Conservation (phyloP, 2,888 invertebrate species). For the Conomelus anceps region DNA sequence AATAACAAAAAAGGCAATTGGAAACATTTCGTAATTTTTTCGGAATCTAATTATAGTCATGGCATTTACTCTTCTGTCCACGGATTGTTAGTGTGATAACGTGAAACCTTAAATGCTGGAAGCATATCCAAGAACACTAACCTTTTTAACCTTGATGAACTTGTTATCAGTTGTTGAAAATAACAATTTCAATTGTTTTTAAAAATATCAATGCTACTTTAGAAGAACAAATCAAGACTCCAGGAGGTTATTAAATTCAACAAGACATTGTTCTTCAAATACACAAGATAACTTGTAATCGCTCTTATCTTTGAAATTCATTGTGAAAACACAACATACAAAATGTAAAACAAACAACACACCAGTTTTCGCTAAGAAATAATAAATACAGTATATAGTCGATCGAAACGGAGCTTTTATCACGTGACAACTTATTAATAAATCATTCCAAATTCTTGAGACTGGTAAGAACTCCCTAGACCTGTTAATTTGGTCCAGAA, state of each 20-base stretch:
- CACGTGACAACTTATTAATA: background rate
- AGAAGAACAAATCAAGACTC: background rate
- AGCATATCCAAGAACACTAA: background rate
- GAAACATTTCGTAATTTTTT: background rate
- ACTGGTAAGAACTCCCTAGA: conserved; percentile 19
- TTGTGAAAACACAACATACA: background rate
- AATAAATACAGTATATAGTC: background rate
- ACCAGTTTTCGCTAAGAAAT: background rate
- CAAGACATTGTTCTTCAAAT: background rate
- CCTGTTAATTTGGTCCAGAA: conserved; percentile 32
- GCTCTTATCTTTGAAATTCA: background rate
- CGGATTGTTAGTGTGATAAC: background rate
- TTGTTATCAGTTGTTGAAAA: background rate
- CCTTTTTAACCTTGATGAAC: background rate
- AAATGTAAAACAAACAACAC: background rate
- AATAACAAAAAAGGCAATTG: background rate
- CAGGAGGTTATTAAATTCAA: background rate
- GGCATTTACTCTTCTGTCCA: background rate
- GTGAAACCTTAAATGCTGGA: background rate
- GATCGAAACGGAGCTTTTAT: background rate
- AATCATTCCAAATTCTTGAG: background rate
- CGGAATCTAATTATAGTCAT: background rate
- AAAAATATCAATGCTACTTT: background rate
- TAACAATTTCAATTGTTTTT: background rate
- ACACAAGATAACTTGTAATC: background rate